phyloP scores from a whole-genome alignment of 2,797 vertebrate species.

The Spheniscus humboldti region DNA sequence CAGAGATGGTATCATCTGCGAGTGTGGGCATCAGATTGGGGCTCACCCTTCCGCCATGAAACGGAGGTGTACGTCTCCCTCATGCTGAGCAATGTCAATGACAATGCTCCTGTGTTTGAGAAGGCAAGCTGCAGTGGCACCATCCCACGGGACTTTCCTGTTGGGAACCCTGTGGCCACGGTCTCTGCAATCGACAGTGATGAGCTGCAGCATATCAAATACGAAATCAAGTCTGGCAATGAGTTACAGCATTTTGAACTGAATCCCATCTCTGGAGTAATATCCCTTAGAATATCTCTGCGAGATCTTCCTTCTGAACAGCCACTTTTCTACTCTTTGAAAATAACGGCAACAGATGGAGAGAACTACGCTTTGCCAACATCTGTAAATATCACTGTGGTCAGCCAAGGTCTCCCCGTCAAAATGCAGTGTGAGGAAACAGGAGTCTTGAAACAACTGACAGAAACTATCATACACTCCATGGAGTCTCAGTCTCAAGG shows the following conservation, averaged over 20 bases:
- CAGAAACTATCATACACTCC: conserved; percentile 87
- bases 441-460: conserved; percentile 83
- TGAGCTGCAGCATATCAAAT: conserved; percentile 88
- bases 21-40: conserved; percentile 93
- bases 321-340: conserved; percentile 77
- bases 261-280: conserved; percentile 81
- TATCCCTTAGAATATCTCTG: conserved; percentile 81
- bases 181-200: conserved; percentile 92
- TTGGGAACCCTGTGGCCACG: conserved; percentile 75
- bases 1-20: conserved; percentile 86
- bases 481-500: conserved; percentile 82
- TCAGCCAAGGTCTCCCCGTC: conserved; percentile 69
- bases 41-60: conserved; percentile 87
- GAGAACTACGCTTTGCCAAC: conserved; percentile 82
- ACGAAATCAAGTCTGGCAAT: conserved; percentile 87
- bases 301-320: conserved; percentile 42
- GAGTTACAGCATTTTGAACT: conserved; percentile 86
- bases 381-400: conserved; percentile 83
- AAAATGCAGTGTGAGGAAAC: conserved; percentile 86
- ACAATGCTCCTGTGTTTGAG: conserved; percentile 91
- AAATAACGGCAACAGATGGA: conserved; percentile 88
- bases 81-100: conserved; percentile 90
- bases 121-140: conserved; percentile 87
- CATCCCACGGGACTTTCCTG: conserved; percentile 78
- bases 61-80: conserved; percentile 86